A percentile compares a stretch with the other conserved stretches of the same genome.
These are phyloP conservation scores for Hydriomena furcata DNA, from an alignment of 2,888 invertebrate genomes.

Conservation along the genomic window DNA sequence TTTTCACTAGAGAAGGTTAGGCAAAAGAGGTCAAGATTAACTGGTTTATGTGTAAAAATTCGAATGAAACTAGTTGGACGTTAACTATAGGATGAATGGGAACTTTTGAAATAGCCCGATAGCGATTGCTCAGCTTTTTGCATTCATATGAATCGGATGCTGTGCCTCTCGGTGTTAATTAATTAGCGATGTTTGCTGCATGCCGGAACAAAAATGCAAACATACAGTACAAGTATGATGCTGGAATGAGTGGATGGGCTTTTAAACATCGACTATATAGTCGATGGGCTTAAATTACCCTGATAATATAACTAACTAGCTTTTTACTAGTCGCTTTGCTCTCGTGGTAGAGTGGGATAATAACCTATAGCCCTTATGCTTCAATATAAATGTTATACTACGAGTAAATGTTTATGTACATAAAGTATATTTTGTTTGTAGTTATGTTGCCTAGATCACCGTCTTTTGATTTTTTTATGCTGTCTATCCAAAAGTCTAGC, in stretches of 20 bases:
- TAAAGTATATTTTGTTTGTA: no score
- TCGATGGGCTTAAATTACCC: no score
- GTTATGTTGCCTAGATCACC: no score
- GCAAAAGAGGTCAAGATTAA: constrained; percentile 35
- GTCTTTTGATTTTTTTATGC: no score
- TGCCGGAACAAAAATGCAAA: constrained; percentile 1
- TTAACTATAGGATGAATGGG: constrained; percentile 65
- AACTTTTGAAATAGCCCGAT: constrained; percentile 60
- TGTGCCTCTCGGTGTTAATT: constrained; percentile 14
- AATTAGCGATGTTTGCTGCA: constrained; percentile 16
- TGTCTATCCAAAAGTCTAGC: no score
- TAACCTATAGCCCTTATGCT: no score
- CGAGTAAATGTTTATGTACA: no score
- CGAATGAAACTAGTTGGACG: constrained; percentile 63
- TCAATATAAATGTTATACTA: no score
- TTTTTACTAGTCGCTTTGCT: no score
- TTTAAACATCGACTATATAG: no score
- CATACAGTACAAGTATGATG: neutral
- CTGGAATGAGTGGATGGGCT: neutral
- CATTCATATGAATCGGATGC: constrained; percentile 21
- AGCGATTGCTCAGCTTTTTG: constrained; percentile 56
- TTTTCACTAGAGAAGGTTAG: constrained; percentile 1
- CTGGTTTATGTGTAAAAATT: constrained; percentile 64
- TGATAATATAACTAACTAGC: no score
- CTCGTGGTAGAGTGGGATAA: no score